phyloP scores from a whole-genome alignment of 2,797 vertebrate genomes.

The Xerus rutilus region DNA sequence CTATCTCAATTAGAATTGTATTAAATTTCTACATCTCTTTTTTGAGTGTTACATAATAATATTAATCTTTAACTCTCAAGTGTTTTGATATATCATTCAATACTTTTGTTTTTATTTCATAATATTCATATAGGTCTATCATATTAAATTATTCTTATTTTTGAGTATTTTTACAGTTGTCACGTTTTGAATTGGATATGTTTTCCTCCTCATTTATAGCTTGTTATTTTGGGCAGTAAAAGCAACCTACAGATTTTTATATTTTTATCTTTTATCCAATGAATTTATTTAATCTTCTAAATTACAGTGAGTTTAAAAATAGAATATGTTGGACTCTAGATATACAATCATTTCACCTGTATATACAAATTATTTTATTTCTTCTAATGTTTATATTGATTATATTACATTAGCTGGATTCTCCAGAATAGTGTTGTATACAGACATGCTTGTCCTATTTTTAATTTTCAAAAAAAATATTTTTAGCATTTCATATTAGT shows the following conservation, averaged over 20 bases:
- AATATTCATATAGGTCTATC: conserved; percentile 19
- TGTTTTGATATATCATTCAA: conserved; percentile 58
- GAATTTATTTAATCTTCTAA: conserved; percentile 55
- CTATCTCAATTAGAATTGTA: conserved; percentile 10
- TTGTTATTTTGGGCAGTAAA: conserved; percentile 50
- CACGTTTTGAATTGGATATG: conserved; percentile 8
- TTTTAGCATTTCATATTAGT: conserved; percentile 53
- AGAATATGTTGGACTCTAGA: conserved; percentile 56
- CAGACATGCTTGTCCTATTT: not conserved
- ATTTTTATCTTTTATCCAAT: conserved; percentile 57
- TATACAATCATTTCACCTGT: conserved; percentile 54
- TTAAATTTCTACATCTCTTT: conserved; percentile 50
- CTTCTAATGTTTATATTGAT: conserved; percentile 66
- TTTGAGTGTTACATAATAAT: conserved; percentile 56
- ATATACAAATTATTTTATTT: conserved; percentile 66
- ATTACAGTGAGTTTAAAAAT: conserved; percentile 31
- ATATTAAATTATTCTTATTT: conserved; percentile 50
- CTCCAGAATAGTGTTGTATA: conserved; percentile 46
- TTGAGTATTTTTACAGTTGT: conserved; percentile 52
- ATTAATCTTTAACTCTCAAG: conserved; percentile 49
- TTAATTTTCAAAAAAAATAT: conserved; percentile 58
- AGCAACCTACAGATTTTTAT: conserved; percentile 38
- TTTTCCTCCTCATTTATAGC: conserved; percentile 47
- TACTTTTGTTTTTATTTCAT: conserved; percentile 47
- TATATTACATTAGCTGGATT: conserved; percentile 48